These are phyloP conservation scores for Lucinisca nassula DNA, from an alignment of 2,888 invertebrate genomes.

Conservation along the genomic window DNA sequence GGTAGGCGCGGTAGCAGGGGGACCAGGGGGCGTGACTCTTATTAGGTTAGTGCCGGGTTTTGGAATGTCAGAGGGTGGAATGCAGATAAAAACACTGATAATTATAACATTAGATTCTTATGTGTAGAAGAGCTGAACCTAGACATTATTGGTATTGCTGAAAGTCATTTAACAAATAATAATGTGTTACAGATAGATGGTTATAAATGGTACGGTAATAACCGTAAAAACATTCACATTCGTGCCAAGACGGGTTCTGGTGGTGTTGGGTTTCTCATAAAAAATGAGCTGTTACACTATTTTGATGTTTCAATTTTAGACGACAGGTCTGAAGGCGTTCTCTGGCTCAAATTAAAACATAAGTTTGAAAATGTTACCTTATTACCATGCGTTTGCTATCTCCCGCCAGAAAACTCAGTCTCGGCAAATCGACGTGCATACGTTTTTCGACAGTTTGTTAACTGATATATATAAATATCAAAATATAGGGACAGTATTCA, in stretches of 20 bases:
- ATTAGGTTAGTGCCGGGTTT: conserved; percentile 11
- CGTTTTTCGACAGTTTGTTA: not conserved
- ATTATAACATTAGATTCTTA: not conserved
- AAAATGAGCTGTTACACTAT: not conserved
- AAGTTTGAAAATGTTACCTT: conserved; percentile 1
- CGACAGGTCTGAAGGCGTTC: not conserved
- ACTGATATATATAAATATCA: conserved; percentile 6
- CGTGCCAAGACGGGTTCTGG: conserved; percentile 5
- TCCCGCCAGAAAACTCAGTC: conserved; percentile 13
- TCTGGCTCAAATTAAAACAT: not conserved
- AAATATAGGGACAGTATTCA: not conserved
- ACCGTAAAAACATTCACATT: not conserved
- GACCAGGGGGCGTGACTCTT: not conserved
- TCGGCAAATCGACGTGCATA: not conserved
- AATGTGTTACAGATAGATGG: not conserved
- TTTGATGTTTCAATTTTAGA: not conserved
- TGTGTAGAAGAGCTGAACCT: not conserved
- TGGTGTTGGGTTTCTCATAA: not conserved
- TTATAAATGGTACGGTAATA: conserved; percentile 3
- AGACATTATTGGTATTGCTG: conserved; percentile 3
- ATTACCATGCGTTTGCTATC: conserved; percentile 16
- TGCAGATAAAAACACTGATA: not conserved
- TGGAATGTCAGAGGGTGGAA: conserved; percentile 4
- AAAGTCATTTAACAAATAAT: not conserved
- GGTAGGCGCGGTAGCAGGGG: not conserved